Conservation (phyloP, 2,113 vertebrate species). For the Xiphophorus couchianus region DNA sequence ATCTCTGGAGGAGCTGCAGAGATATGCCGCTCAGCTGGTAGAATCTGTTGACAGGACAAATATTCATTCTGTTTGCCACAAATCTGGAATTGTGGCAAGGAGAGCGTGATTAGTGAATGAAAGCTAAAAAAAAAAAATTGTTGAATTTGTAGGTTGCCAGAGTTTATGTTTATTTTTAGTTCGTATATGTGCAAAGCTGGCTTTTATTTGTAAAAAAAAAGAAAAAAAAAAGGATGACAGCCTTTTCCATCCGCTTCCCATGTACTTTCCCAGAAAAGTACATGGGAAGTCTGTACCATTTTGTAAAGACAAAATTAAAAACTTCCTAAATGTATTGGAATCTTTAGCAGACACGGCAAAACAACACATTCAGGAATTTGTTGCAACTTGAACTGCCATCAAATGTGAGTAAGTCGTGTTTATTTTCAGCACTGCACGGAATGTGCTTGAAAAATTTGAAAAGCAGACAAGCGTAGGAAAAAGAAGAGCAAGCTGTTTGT, state of each 20-base stretch:
- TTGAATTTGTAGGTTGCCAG: too few species aligned
- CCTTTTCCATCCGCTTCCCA: neutral
- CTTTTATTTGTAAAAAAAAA: neutral
- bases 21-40: too few species aligned
- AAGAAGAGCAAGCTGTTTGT: too few species aligned
- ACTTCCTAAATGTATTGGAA: neutral
- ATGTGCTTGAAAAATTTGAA: too few species aligned
- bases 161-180: neutral
- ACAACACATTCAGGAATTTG: neutral
- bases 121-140: neutral
- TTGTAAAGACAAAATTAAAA: neutral
- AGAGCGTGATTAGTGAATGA: neutral
- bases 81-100: neutral
- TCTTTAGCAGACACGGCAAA: neutral
- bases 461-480: too few species aligned
- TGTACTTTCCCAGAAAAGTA: neutral
- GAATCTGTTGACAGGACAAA: neutral
- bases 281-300: neutral
- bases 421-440: too few species aligned
- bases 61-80: neutral
- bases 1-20: too few species aligned
- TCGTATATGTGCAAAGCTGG: neutral
- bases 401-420: too few species aligned
- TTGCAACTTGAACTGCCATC: neutral
- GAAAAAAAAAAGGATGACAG: neutral